These are phyloP conservation scores for Todiramphus saurophagus DNA, from an alignment of 2,113 vertebrate species.

Conservation along the genomic window DNA sequence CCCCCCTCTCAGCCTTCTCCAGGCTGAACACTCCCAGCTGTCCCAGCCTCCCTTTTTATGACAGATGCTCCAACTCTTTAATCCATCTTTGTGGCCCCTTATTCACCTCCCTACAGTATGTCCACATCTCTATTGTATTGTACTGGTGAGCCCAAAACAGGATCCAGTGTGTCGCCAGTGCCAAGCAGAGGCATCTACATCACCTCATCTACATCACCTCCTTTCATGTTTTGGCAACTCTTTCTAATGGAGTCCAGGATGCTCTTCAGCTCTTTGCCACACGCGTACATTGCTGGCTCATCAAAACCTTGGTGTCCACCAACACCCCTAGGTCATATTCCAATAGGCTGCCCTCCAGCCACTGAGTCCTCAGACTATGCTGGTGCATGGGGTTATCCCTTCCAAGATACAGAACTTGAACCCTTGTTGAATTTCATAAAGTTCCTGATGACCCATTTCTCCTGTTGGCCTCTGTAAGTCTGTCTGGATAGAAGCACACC, in stretches of 20 bases:
- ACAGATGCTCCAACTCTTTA: not conserved
- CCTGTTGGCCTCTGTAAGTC: too few species aligned
- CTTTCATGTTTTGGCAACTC: not conserved
- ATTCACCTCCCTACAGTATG: not conserved
- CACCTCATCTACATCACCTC: not conserved
- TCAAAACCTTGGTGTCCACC: too few species aligned
- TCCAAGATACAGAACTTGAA: too few species aligned
- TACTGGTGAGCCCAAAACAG: not conserved
- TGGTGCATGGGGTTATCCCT: too few species aligned
- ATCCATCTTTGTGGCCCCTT: not conserved
- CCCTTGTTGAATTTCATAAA: too few species aligned
- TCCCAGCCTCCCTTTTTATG: not conserved
- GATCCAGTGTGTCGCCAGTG: not conserved
- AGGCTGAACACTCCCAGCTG: not conserved
- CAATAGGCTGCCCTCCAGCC: not conserved
- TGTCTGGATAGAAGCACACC: too few species aligned
- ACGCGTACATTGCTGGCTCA: too few species aligned
- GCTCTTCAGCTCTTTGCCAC: too few species aligned
- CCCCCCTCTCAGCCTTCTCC: not conserved
- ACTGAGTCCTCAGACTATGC: too few species aligned
- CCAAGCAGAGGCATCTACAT: not conserved
- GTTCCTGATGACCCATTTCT: too few species aligned
- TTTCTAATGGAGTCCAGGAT: too few species aligned
- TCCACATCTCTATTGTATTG: fast-evolving
- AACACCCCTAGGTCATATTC: not conserved